Percentiles rank a stretch among this genome's conserved stretches.
These are phyloP conservation scores for Rhagoletis pomonella DNA, from an alignment of 1,140 invertebrate genomes.

Conservation along the genomic window DNA sequence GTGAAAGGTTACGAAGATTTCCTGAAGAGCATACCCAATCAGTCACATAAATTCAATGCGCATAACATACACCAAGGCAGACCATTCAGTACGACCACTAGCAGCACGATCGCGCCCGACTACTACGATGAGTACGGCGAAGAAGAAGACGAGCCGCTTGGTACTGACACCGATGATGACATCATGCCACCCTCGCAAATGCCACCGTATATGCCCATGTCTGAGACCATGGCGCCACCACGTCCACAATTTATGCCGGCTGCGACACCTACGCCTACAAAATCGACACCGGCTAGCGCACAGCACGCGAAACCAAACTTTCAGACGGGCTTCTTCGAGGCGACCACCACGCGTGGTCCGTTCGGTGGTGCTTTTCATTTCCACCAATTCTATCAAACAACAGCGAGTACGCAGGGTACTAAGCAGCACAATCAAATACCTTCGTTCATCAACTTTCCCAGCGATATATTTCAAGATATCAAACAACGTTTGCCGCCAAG, in stretches of 20 bases:
- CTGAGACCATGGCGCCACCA: conserved; percentile 75
- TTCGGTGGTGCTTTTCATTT: conserved; percentile 60
- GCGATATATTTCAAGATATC: conserved; percentile 71
- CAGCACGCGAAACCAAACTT: conserved; percentile 47
- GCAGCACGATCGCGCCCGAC: conserved; percentile 50
- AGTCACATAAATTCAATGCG: conserved; percentile 59
- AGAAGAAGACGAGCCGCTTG: conserved; percentile 76
- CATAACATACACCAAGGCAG: neutral
- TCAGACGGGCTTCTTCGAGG: conserved; percentile 66
- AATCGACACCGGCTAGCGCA: neutral
- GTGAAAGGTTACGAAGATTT: conserved; percentile 69
- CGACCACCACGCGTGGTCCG: conserved; percentile 69
- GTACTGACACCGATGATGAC: conserved; percentile 76
- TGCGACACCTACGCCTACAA: conserved; percentile 50
- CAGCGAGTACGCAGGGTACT: neutral
- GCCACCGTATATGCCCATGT: conserved; percentile 78
- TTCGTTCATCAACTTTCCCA: conserved; percentile 71
- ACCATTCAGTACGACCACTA: conserved; percentile 51
- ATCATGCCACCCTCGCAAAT: conserved; percentile 75
- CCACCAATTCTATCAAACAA: conserved; percentile 56
- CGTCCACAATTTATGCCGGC: conserved; percentile 64
- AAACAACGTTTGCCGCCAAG: conserved; percentile 64
- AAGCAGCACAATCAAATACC: conserved; percentile 63
- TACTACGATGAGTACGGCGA: conserved; percentile 73
- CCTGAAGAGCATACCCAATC: conserved; percentile 65